These are phyloP conservation scores for Ectemnius continuus DNA, from an alignment of 2,888 invertebrate genomes.

Conservation along the genomic window DNA sequence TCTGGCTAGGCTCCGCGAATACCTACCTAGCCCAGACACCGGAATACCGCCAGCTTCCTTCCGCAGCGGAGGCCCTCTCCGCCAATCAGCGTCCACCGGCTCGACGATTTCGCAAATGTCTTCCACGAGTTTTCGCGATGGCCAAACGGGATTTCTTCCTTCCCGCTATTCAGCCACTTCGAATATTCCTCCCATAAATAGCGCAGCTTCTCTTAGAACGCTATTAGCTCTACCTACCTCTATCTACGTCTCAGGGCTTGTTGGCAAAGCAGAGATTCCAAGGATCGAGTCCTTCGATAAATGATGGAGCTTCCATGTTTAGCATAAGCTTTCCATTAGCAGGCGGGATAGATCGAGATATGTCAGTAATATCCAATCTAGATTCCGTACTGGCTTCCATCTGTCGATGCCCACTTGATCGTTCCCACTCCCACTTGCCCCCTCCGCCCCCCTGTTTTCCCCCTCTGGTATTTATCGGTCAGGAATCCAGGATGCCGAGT, in stretches of 20 bases:
- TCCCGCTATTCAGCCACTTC: neutral
- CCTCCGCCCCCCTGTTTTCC: neutral
- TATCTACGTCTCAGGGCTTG: too few species aligned
- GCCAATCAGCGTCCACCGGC: conserved; percentile 60
- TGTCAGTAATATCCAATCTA: conserved; percentile 73
- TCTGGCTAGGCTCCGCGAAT: conserved; percentile 64
- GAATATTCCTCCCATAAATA: too few species aligned
- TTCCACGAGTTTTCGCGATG: conserved; percentile 26
- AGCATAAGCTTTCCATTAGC: conserved; percentile 75
- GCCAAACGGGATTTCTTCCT: conserved; percentile 22
- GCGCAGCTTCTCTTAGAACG: too few species aligned
- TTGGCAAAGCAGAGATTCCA: too few species aligned
- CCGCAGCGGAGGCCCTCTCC: conserved; percentile 25
- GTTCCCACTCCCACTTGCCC: conserved; percentile 50
- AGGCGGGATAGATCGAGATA: conserved; percentile 64
- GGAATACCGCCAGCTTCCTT: conserved; percentile 50
- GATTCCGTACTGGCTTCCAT: conserved; percentile 61
- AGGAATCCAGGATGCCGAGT: conserved; percentile 34
- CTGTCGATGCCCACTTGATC: conserved; percentile 49
- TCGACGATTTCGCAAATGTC: conserved; percentile 46
- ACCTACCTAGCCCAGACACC: conserved; percentile 31
- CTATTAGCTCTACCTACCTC: too few species aligned
- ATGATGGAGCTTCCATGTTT: conserved; percentile 64
- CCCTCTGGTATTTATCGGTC: conserved; percentile 28
- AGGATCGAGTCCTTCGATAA: conserved; percentile 45